Evolutionary conservation across 1,140 invertebrate species (phyloP), one percentile per base, ranked within the genome.

Genomic region (Pissodes strobi): DNA sequence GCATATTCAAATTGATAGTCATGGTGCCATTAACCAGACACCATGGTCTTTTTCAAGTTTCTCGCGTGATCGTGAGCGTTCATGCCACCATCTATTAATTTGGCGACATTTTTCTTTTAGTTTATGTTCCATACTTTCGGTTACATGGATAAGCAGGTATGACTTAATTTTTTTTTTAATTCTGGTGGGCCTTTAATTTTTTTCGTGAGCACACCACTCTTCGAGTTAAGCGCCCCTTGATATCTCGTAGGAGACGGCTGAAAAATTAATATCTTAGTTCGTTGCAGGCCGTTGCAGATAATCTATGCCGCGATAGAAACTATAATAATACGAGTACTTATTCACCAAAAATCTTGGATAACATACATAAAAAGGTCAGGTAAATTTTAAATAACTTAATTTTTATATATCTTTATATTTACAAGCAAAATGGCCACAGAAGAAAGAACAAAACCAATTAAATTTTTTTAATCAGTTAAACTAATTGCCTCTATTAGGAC

Each of bases 1-100:
- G 39, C 17, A 13, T 43, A 43, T 43, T 43, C 17, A 43, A 43
- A 43, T 8, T 43, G 17, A 43, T 43, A 43, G 39, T 43, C 8
- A 43, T 43, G 18, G 1, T 43, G 13, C 39, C 39, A 43, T 8
- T 43, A 43, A 43, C 10, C 12, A 10, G 17, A 17, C 30, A 34
- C 6, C 30, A 34, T 34, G 30, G 30, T 34, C 30, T 34, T 34
- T 34, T 34, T 34, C n/a, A 34, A 34, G 6, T 34, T 34, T 34
- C n/a, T 34, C n/a, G 30, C 30, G 30, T 34, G 30, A 34, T n/a
- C n/a, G 30, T 6, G 30, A 34, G n/a, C 30, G n/a, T 34, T 34
- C 30, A 8, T 34, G 30, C 30, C 30, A 12, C 39, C 1, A 43
- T 43, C 15, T 43, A 43, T 43, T 43, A 43, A 43, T 15, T 43